These are phyloP conservation scores for Eptesicus fuscus DNA, from an alignment of 2,113 vertebrate genomes.

Conservation along the genomic window DNA sequence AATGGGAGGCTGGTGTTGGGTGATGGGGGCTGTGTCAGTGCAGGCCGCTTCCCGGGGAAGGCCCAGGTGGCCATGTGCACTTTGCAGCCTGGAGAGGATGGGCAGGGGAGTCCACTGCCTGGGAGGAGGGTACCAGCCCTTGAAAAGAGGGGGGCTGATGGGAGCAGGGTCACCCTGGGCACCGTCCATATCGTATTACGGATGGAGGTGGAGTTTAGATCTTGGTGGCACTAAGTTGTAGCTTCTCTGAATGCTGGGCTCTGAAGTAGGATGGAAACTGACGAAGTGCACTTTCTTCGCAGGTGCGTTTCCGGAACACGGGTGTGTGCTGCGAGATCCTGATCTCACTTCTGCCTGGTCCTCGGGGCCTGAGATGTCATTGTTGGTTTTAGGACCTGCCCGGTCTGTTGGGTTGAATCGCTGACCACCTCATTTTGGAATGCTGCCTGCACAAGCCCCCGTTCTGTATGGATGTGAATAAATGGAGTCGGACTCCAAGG, in stretches of 20 bases:
- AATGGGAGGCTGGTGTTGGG: neutral
- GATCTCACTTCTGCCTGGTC: neutral
- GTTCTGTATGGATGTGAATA: neutral
- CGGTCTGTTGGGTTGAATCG: neutral
- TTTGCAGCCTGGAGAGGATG: fast-evolving
- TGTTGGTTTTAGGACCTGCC: neutral
- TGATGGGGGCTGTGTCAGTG: neutral
- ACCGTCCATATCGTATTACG: fast-evolving
- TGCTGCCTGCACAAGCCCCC: neutral
- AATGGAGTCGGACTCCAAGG: neutral
- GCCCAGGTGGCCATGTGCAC: too few relatives aligned
- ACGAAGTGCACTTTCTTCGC: neutral
- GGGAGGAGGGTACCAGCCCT: neutral
- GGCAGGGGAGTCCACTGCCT: neutral
- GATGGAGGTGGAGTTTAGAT: neutral
- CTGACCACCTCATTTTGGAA: fast-evolving
- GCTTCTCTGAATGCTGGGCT: neutral
- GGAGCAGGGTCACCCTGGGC: fast-evolving
- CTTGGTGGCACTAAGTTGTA: fast-evolving
- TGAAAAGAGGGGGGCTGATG: fast-evolving
- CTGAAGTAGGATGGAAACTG: fast-evolving
- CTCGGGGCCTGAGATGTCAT: neutral
- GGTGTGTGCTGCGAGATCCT: fast-evolving
- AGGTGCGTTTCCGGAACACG: neutral
- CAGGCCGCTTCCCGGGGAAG: neutral